Conservation (phyloP, 2,113 vertebrate genomes). For the Steatornis caripensis region DNA sequence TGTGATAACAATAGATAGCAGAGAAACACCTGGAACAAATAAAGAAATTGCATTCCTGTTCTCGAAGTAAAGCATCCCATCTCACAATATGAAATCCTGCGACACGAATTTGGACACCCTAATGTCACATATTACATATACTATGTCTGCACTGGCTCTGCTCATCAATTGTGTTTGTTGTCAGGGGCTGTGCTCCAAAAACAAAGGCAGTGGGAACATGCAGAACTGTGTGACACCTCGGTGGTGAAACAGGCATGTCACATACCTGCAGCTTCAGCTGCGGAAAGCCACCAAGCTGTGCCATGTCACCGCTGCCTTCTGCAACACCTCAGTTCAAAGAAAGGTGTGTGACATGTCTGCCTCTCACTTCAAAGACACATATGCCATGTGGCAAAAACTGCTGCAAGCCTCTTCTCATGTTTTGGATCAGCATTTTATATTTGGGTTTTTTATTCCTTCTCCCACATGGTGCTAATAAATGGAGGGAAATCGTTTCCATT, state of each 20-base stretch:
- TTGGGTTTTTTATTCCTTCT: not conserved
- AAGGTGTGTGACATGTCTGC: slow-evolving; percentile 40
- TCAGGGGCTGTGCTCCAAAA: slow-evolving; percentile 25
- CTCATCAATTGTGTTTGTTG: slow-evolving; percentile 18
- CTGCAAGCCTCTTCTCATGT: slow-evolving; percentile 29
- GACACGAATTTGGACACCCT: not conserved
- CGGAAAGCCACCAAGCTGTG: slow-evolving; percentile 64
- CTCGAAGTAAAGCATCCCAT: not conserved
- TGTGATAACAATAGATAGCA: slow-evolving; percentile 4
- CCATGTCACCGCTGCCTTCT: slow-evolving; percentile 39
- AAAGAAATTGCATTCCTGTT: not conserved
- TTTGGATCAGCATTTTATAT: slow-evolving; percentile 57
- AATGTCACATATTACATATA: slow-evolving; percentile 24
- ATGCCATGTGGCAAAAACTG: not conserved
- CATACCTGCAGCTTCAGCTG: slow-evolving; percentile 14
- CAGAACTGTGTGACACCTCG: not conserved
- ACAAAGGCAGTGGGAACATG: not conserved
- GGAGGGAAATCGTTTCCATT: slow-evolving; percentile 29
- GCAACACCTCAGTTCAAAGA: slow-evolving; percentile 61
- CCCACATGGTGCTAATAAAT: slow-evolving; percentile 45
- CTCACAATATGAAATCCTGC: not conserved
- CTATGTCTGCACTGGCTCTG: not conserved
- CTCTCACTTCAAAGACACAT: slow-evolving; percentile 58
- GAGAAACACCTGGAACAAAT: slow-evolving; percentile 27
- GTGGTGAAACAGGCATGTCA: slow-evolving; percentile 14